phyloP scores from a whole-genome alignment of 2,888 invertebrate species.

The Anoplius nigerrimus region DNA sequence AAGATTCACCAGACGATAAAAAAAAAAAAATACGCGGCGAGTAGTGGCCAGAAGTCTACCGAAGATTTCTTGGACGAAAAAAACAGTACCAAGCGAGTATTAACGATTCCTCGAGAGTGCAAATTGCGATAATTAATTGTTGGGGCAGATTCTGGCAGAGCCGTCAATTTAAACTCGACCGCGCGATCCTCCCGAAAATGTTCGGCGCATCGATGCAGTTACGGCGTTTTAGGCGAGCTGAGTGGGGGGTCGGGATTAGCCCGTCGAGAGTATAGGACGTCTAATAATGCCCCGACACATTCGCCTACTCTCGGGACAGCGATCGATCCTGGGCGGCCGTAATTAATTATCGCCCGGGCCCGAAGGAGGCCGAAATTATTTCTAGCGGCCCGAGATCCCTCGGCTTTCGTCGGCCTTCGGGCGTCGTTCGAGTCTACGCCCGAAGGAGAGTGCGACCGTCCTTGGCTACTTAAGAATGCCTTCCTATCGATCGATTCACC shows the following conservation, averaged over 20 bases:
- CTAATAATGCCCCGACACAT: conserved; percentile 64
- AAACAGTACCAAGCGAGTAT: too few relatives aligned
- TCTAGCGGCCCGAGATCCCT: conserved; percentile 31
- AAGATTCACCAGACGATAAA: too few relatives aligned
- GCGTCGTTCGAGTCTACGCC: conserved; percentile 7
- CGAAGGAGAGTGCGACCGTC: not conserved
- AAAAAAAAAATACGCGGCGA: too few relatives aligned
- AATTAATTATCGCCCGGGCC: conserved; percentile 66
- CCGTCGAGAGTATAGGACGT: conserved; percentile 57
- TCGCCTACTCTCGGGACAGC: conserved; percentile 54
- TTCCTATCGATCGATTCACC: not conserved
- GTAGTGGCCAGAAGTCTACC: too few relatives aligned
- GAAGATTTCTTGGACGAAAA: too few relatives aligned
- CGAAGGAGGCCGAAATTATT: conserved; percentile 51
- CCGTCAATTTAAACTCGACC: too few relatives aligned
- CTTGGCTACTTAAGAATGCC: not conserved
- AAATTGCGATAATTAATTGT: too few relatives aligned
- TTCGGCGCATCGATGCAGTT: not conserved
- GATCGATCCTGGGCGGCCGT: conserved; percentile 64
- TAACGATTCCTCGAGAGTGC: too few relatives aligned
- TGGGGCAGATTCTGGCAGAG: too few relatives aligned
- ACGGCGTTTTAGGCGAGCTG: not conserved
- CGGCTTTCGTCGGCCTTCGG: conserved; percentile 24
- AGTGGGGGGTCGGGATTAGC: conserved; percentile 50
- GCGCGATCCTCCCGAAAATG: not conserved